A percentile compares a stretch with the other conserved stretches of the same genome.
Evolutionary conservation across 2,797 vertebrate genomes (phyloP).

Genomic region (Sciurus carolinensis): DNA sequence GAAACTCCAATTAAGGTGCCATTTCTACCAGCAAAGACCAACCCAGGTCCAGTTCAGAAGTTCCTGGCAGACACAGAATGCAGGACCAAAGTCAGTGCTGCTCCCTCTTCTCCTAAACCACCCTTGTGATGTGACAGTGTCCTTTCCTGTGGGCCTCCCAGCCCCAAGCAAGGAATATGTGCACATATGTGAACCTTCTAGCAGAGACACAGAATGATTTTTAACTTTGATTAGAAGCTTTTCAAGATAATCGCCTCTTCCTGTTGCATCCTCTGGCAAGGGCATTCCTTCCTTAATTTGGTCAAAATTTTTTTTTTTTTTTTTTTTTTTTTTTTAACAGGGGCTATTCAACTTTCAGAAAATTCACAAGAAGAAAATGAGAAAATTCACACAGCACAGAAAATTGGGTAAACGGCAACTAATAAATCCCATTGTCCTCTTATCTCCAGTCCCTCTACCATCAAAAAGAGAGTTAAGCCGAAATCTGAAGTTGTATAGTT

Average conservation of each 20-base stretch:
- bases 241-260: conserved; percentile 78
- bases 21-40: not conserved
- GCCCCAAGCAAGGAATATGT: not conserved
- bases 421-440: conserved; percentile 39
- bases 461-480: not conserved
- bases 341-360: conserved; percentile 39
- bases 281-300: conserved; percentile 67
- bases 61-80: not conserved
- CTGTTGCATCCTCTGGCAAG: conserved; percentile 67
- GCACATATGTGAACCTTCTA: conserved; percentile 42
- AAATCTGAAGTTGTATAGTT: not conserved
- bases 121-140: not conserved
- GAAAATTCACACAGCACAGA: conserved; percentile 40
- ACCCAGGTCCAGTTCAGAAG: not conserved
- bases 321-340: conserved; percentile 66
- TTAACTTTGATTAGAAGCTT: conserved; percentile 71
- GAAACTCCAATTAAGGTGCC: not conserved
- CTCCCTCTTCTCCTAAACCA: not conserved
- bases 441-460: not conserved
- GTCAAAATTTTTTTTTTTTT: conserved; percentile 61
- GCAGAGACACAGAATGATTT: conserved; percentile 54
- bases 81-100: not conserved
- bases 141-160: not conserved
- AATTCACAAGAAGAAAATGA: conserved; percentile 50
- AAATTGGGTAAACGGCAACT: not conserved